Percentiles rank a stretch among this genome's conserved stretches.
phyloP scores from a whole-genome alignment of 1,140 invertebrate genomes.

The Branchinecta lynchi region DNA sequence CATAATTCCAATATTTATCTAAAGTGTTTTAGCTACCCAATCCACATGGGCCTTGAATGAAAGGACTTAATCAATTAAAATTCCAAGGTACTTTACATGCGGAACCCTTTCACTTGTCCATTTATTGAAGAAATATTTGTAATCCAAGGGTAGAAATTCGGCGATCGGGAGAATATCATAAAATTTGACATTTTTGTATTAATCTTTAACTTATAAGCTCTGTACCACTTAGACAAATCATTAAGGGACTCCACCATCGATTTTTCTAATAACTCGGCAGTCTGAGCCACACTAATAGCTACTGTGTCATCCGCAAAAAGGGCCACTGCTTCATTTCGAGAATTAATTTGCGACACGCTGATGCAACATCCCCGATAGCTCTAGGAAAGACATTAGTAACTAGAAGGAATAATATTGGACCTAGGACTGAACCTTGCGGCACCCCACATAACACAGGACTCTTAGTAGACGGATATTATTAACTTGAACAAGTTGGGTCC shows the following conservation, averaged over 20 bases:
- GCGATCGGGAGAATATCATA: too few relatives aligned
- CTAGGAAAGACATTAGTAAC: neutral
- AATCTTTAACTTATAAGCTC: neutral
- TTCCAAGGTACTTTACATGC: slow-evolving; percentile 4
- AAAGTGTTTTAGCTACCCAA: too few relatives aligned
- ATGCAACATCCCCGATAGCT: neutral
- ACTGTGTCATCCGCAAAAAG: neutral
- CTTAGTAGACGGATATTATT: neutral
- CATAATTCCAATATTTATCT: too few relatives aligned
- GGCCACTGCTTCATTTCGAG: neutral
- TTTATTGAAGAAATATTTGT: neutral
- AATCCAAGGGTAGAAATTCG: neutral
- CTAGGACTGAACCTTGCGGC: neutral
- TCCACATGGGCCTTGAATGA: neutral
- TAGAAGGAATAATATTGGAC: neutral
- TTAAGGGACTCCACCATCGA: neutral
- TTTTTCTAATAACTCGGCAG: neutral
- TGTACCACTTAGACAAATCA: neutral
- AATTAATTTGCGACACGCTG: neutral
- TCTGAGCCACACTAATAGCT: slow-evolving; percentile 9
- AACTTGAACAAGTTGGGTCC: neutral
- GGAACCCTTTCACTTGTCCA: neutral
- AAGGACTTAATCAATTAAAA: neutral
- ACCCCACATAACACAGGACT: neutral
- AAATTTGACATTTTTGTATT: neutral